phyloP scores from a whole-genome alignment of 2,113 vertebrate genomes.

The Ameiurus melas region DNA sequence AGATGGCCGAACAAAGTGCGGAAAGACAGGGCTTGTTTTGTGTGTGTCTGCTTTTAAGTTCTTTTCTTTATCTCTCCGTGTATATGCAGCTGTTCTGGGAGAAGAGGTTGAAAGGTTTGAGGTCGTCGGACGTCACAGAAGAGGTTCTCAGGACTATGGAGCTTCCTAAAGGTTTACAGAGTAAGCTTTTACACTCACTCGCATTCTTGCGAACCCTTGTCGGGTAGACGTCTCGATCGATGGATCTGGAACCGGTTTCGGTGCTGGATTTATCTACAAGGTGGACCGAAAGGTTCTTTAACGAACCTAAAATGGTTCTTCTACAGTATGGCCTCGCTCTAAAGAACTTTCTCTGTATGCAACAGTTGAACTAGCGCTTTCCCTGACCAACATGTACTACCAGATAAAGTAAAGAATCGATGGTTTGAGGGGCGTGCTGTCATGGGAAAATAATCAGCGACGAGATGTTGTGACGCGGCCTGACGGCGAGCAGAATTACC shows the following conservation, averaged over 20 bases:
- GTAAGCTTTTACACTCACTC: slow-evolving; percentile 62
- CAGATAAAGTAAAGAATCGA: too few relatives aligned
- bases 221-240: background rate
- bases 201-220: background rate
- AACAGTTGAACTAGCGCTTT: too few relatives aligned
- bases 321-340: background rate
- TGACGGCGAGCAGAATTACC: background rate
- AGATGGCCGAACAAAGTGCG: background rate
- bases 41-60: background rate
- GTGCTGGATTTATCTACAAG: background rate
- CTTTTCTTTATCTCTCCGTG: background rate
- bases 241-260: background rate
- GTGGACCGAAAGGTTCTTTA: background rate
- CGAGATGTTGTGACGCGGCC: background rate
- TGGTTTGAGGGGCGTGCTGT: background rate
- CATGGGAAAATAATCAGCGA: background rate
- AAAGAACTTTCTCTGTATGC: background rate
- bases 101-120: slow-evolving; percentile 83
- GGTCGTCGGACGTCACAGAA: slow-evolving; percentile 81
- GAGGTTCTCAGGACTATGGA: slow-evolving; percentile 84
- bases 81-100: slow-evolving; percentile 84
- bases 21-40: background rate
- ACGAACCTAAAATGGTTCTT: background rate
- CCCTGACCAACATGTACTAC: too few relatives aligned
- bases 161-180: slow-evolving; percentile 88